Percentiles rank a stretch among this genome's conserved stretches.
phyloP scores from a whole-genome alignment of 2,797 vertebrate species.

The Sardinella longiceps region DNA sequence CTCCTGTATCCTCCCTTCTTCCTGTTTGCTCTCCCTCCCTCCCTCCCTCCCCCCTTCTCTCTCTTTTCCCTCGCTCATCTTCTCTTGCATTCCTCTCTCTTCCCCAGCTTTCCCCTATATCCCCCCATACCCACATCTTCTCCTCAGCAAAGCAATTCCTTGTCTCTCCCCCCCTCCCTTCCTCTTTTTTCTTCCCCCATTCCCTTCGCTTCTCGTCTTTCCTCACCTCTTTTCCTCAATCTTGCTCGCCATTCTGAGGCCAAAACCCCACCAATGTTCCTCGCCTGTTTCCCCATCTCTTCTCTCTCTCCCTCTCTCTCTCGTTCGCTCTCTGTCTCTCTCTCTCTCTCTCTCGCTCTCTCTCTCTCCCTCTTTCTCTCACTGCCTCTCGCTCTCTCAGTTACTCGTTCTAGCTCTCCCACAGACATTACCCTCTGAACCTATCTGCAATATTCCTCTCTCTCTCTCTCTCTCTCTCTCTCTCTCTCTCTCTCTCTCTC shows the following conservation, averaged over 20 bases:
- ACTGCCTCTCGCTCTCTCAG: not conserved
- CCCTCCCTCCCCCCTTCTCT: not conserved
- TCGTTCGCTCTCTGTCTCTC: not conserved
- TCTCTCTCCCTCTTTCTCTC: not conserved
- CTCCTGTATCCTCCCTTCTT: not conserved
- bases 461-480: conserved; percentile 6
- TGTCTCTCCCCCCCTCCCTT: not conserved
- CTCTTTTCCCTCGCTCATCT: not conserved
- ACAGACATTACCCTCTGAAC: not conserved
- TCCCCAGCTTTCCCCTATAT: not conserved
- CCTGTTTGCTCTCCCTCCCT: not conserved
- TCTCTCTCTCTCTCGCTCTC: not conserved
- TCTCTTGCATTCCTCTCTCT: not conserved
- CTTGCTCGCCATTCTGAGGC: not conserved
- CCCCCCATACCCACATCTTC: not conserved
- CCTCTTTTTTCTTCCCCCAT: not conserved
- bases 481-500: conserved; percentile 4
- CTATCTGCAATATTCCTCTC: conserved; percentile 22
- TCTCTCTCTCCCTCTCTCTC: not conserved
- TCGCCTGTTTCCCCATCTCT: not conserved
- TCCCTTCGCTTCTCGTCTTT: not conserved
- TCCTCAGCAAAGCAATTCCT: not conserved
- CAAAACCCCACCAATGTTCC: not conserved
- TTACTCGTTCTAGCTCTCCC: conserved; percentile 5
- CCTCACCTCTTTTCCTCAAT: not conserved